phyloP scores from a whole-genome alignment of 2,888 invertebrate species.

The Acholoe squamosa region DNA sequence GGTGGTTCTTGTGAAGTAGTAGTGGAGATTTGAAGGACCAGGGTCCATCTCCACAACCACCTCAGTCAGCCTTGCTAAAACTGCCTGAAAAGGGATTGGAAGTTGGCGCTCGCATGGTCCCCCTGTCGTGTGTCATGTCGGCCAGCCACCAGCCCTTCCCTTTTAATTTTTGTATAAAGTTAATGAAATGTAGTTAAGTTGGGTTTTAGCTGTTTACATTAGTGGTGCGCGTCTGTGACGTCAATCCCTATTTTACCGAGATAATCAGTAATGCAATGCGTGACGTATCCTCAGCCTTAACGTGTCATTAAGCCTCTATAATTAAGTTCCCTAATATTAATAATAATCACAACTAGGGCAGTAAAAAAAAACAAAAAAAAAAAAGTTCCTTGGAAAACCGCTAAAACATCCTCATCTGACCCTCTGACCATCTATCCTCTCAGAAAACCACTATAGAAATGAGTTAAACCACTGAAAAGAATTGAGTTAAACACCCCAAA shows the following conservation, averaged over 20 bases:
- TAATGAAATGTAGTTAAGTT: slow-evolving; percentile 51
- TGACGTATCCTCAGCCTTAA: neutral
- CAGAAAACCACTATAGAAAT: neutral
- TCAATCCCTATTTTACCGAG: slow-evolving; percentile 13
- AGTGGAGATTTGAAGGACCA: neutral
- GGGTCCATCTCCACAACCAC: too few species aligned
- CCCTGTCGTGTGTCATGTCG: neutral
- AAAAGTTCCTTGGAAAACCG: neutral
- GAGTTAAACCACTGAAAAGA: too few species aligned
- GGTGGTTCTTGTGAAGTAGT: too few species aligned
- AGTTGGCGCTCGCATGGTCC: slow-evolving; percentile 31
- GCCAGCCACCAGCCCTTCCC: neutral
- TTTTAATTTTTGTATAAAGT: slow-evolving; percentile 22
- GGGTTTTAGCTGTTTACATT: slow-evolving; percentile 26
- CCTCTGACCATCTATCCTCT: neutral
- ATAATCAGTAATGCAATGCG: slow-evolving; percentile 15
- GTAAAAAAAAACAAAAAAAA: neutral
- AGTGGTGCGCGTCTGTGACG: neutral
- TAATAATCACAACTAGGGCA: neutral
- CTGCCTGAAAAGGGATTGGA: neutral
- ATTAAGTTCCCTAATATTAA: slow-evolving; percentile 12
- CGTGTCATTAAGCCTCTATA: neutral
- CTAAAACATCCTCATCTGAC: neutral
- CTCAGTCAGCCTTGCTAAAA: too few species aligned
- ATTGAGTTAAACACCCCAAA: neutral